These are phyloP conservation scores for Riptortus pedestris DNA, from an alignment of 1,140 invertebrate species.

Conservation along the genomic window DNA sequence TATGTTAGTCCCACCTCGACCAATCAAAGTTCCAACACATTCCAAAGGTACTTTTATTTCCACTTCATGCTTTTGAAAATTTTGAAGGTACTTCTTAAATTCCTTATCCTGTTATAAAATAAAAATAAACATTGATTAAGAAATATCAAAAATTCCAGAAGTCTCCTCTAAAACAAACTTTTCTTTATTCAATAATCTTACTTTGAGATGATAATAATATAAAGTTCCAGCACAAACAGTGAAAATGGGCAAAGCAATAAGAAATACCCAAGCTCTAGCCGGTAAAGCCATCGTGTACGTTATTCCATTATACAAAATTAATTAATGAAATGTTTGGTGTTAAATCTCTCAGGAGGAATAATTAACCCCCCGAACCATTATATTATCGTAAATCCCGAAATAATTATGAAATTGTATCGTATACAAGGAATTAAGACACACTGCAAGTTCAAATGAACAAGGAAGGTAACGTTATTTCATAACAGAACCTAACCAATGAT, in stretches of 20 bases:
- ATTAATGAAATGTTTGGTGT: neutral
- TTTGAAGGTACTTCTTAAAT: constrained; percentile 20
- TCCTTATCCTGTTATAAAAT: constrained; percentile 18
- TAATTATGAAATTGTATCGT: neutral
- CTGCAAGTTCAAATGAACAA: too few relatives aligned
- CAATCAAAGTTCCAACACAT: constrained; percentile 44
- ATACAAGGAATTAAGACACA: too few relatives aligned
- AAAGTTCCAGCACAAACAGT: constrained; percentile 10
- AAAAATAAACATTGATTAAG: neutral
- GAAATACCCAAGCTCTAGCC: neutral
- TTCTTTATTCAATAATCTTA: neutral
- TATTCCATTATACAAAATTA: neutral
- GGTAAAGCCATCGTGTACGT: neutral
- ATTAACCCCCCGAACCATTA: neutral
- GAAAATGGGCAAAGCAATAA: constrained; percentile 6
- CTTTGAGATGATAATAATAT: constrained; percentile 6
- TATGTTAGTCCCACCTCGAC: constrained; percentile 53
- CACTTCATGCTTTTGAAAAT: constrained; percentile 34
- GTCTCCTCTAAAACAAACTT: neutral
- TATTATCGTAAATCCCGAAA: neutral
- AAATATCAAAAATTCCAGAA: neutral
- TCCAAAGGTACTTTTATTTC: constrained; percentile 41
- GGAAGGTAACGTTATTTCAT: too few relatives aligned
- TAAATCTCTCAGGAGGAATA: neutral
- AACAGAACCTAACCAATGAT: too few relatives aligned